Base-by-base conservation (phyloP, 2,888 invertebrate species). In the Glyphotaelius pellucidus region DNA sequence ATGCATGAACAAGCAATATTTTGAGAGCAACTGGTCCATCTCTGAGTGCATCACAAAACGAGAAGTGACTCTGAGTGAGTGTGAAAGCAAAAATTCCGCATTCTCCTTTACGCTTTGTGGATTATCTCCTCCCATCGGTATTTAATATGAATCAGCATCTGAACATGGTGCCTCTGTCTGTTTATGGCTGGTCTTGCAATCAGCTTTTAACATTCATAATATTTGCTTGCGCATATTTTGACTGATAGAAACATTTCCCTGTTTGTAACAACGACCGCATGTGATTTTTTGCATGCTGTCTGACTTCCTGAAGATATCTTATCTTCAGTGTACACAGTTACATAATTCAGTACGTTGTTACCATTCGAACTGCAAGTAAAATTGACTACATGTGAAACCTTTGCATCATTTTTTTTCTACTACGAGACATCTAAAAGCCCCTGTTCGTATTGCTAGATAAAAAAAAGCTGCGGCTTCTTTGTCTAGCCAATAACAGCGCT, bases 111-210 rank as follows among this genome's bases (percentile, higher is more conserved):
- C 86, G 86, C 47, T 86, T 86, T 42, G 86, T 42, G 86, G 86
- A 86, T 38, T 42, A 86, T 86, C 42, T 42, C 42, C 86, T 35
- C 35, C 85, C 38, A 85, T 85, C 86, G 86, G 86, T 86, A 42
- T 86, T 30, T 47, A 30, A 86, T 86, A 47, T 42, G 86, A 86
- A 38, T 42, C 86, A 86, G 86, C 42, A 42, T 38, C 86, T 42
- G 30, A 42, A 25, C 38, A 86, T 47, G 38, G 42, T 5, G 35
- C 38, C 85, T 67, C 25, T n/a, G 42, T 42, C 30, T 42, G 86
- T 83, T 83, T 83, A 35, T 42, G 86, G n/a, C 86, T 86, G 35
- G 11, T 86, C 86, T 86, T 42, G 86, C 86, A 86, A 42, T 86
- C 30, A 42, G 42, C 47, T 15, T 15, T 32, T 19, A 25, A 38